Evolutionary conservation across 2,113 vertebrate genomes (phyloP), one percentile per base, ranked within the genome.

Genomic region (Orthonyx spaldingii): DNA sequence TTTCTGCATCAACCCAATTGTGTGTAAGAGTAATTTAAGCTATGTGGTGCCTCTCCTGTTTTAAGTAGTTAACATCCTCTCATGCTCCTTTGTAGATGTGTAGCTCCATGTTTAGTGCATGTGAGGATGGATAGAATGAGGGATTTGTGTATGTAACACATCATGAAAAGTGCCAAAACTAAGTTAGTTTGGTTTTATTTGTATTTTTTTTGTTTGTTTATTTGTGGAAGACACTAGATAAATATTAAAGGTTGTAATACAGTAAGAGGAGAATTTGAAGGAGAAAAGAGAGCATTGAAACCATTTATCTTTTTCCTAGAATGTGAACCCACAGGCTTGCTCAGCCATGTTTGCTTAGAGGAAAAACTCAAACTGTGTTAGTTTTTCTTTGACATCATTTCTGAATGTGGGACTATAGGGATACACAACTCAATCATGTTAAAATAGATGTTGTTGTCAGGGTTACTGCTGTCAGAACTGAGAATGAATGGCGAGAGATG

Each of bases 41-140:
- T 69, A 2, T 0, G 0, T 70, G 28, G 4, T 74, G 18, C 7
- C 37, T 70, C 18, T 49, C 33, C 19, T 65, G 47, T 19, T 65
- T 65, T 53, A 49, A 65, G 59, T 33, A 61, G 49, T 23, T 24
- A 9, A 0, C 0, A 0, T 70, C 23, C 28, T 55, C 63, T 53
- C 1, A 0, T 42, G 24, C 32, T 80, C 3, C 30, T 66, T n/a
- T 46, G 16, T 46, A 42, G 69, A 35, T 55, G 33, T 1, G 1
- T 47, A 63, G 26, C 18, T 88, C 30, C 0, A 3, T 8, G 3
- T 39, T 52, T 60, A 37, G 30, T 82, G 35, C 3, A 1, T 17
- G 10, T 16, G 33, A 30, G 61, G 21, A 27, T 60, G 23, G 9
- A 44, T 10, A 21, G 30, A 53, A 44, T 24, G 19, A 23, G 61